Evolutionary conservation across 92 coral and sea anemone genomes (phyloP).

Genomic region (Phymanthus crucifer): DNA sequence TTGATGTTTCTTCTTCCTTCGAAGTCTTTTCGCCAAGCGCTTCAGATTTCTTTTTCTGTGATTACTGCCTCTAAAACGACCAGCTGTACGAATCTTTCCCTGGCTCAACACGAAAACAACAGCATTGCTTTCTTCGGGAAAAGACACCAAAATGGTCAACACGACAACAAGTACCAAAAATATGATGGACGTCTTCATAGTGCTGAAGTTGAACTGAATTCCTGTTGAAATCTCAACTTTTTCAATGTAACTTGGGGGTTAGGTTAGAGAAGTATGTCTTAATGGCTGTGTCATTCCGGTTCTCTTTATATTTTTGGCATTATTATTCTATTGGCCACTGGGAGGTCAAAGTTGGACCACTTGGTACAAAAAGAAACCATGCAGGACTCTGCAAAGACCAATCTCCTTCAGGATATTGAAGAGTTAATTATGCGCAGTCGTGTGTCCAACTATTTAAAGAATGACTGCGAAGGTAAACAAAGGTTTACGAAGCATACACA

Average conservation of each 20-base stretch:
- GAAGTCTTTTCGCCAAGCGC: neutral
- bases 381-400: conserved; percentile 15
- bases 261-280: neutral
- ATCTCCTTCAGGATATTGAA: conserved; percentile 24
- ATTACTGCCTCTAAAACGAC: neutral
- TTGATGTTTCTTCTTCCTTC: conserved; percentile 37
- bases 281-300: conserved; percentile 24
- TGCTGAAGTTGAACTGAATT: neutral
- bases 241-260: neutral
- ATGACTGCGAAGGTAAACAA: conserved; percentile 29
- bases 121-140: conserved; percentile 67
- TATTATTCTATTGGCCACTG: conserved; percentile 13
- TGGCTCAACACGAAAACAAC: conserved; percentile 69
- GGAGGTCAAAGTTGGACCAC: conserved; percentile 24
- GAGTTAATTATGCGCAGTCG: conserved; percentile 36
- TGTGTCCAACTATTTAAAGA: conserved; percentile 39
- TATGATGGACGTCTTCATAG: conserved; percentile 53
- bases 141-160: conserved; percentile 49
- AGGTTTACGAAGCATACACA: conserved; percentile 27
- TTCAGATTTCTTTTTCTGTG: conserved; percentile 3
- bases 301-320: conserved; percentile 2
- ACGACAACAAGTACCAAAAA: conserved; percentile 32
- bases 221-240: neutral
- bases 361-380: conserved; percentile 23
- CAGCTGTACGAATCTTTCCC: conserved; percentile 38